A percentile compares a stretch with the other conserved stretches of the same genome.
phyloP scores from a whole-genome alignment of 2,888 invertebrate genomes.

The Drosophila incognita region DNA sequence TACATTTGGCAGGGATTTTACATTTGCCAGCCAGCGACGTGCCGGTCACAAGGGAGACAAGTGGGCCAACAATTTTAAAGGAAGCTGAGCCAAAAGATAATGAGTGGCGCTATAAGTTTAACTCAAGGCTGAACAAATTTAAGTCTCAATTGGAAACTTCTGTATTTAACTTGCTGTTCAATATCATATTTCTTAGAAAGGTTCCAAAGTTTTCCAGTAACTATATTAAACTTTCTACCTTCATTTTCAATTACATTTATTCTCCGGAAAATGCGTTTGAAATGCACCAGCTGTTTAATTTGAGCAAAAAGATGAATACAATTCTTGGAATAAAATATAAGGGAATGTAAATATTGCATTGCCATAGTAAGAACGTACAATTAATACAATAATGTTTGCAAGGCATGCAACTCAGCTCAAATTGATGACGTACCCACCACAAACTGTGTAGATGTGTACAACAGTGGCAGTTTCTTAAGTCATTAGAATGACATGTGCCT shows the following conservation, averaged over 20 bases:
- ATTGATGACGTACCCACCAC: constrained; percentile 62
- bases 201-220: not conserved
- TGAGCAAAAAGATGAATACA: constrained; percentile 5
- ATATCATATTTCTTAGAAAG: not conserved
- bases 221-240: not conserved
- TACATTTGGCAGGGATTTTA: constrained; percentile 44
- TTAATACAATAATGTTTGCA: constrained; percentile 24
- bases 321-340: constrained; percentile 9
- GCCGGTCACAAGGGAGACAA: constrained; percentile 3
- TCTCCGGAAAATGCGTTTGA: not conserved
- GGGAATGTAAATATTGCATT: constrained; percentile 13
- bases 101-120: not conserved
- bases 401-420: constrained; percentile 51
- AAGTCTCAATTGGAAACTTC: too few relatives aligned
- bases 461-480: constrained; percentile 61
- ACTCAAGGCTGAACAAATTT: not conserved
- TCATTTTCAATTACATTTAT: not conserved
- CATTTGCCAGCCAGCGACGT: constrained; percentile 25
- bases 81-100: not conserved
- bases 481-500: constrained; percentile 55
- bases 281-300: constrained; percentile 12
- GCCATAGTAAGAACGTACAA: constrained; percentile 31
- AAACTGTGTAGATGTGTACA: constrained; percentile 4
- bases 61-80: not conserved
- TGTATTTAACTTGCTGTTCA: not conserved